These are phyloP conservation scores for Selene dorsalis DNA, from an alignment of 2,797 vertebrate species.

Conservation along the genomic window DNA sequence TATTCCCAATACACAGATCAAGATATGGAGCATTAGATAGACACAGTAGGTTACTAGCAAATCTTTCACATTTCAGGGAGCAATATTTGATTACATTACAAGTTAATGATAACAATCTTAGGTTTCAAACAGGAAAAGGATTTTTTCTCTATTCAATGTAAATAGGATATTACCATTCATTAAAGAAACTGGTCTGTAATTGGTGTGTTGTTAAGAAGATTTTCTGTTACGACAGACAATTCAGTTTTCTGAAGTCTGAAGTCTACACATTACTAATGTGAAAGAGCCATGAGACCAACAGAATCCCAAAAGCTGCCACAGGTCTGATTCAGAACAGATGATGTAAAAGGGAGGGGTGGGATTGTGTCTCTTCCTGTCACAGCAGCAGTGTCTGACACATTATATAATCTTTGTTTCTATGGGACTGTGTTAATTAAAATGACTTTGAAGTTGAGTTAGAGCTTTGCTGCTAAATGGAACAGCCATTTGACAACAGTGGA, in stretches of 20 bases:
- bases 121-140: neutral
- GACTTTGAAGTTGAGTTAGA: constrained; percentile 65
- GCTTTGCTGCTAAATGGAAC: constrained; percentile 52
- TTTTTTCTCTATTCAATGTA: neutral
- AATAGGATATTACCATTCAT: neutral
- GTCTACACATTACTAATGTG: neutral
- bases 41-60: neutral
- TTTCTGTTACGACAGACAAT: too few species aligned
- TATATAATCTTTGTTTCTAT: constrained; percentile 59
- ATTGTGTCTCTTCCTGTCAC: constrained; percentile 46
- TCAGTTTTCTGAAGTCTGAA: too few species aligned
- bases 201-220: too few species aligned
- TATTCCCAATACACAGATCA: neutral
- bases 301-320: neutral
- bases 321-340: constrained; percentile 11
- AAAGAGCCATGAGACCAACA: neutral
- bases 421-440: constrained; percentile 57
- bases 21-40: neutral
- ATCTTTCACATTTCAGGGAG: neutral
- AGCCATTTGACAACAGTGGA: constrained; percentile 45
- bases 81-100: too few species aligned
- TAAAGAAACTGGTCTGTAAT: neutral
- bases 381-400: constrained; percentile 48
- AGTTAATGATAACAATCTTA: too few species aligned
- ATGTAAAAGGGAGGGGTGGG: constrained; percentile 18